Base-by-base conservation (phyloP, 2,888 invertebrate genomes). In the Rutpela maculata region DNA sequence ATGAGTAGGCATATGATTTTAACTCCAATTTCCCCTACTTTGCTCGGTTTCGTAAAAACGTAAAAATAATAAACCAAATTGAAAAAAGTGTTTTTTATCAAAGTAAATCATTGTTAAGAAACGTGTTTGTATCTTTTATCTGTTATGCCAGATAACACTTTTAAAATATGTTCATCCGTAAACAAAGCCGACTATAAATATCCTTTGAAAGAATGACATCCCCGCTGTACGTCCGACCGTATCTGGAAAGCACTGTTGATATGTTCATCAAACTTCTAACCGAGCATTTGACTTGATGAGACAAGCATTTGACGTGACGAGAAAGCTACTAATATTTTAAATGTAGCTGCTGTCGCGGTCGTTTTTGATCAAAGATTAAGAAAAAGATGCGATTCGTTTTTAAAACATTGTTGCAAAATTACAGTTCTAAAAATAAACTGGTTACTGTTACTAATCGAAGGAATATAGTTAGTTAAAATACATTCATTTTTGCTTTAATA, bases 231-330 rank as follows among this genome's bases (percentile, higher is more conserved):
- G 35, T 35, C 62, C 11, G 62, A 22, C 62, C 31, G 22, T 62
- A 62, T 31, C 50, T 50, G n/a, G 35, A 17, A 31, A 35, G 15
- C 62, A 62, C 35, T 62, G 62, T 62, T 62, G 62, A 62, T 62
- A 31, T 62, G n/a, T 26, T 62, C 62, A 31, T 62, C 62, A 62
- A 62, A 62, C 22, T 62, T 62, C 35, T 62, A 62, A 62, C 62
- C 26, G 62, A 62, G 26, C 35, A 31, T 62, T n/a, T 62, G 62
- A 62, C 62, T 22, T 62, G 62, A 31, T 31, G 31, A 59, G 31
- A 31, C 62, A 59, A 31, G 26, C 62, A 1, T 62, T 62, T 62
- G 62, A 62, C n/a, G 62, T 62, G 62, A 31, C 31, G 35, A 59
- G 22, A 59, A 17, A 31, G 35, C 31, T 22, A 31, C 62, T 31